Evolutionary conservation across 1,140 invertebrate genomes (phyloP), one percentile per base, ranked within the genome.

Genomic region (Ganaspis sp.): DNA sequence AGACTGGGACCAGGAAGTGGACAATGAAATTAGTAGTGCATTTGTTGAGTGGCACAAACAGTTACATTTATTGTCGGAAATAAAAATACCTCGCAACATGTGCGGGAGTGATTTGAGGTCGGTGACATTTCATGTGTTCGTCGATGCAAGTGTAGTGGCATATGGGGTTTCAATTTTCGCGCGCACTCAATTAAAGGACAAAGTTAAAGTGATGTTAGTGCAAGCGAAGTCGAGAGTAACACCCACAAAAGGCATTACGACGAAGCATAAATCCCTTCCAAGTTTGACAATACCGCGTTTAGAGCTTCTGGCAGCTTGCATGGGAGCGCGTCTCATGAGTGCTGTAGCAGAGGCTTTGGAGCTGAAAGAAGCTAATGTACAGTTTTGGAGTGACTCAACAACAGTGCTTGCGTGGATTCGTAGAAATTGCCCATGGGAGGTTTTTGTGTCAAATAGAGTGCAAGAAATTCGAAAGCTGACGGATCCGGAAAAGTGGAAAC

Each of bases 1-100:
- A 69, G 72, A 45, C 15, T 89, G 86, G 85, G 84, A 89, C 79
- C 70, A 70, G 15, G 70, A 74, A 74, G 72, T 77, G 12, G 40
- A 64, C 23, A 45, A 58, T 9, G 40, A 40, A 19, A 71, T 23
- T 53, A 69, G 26, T 19, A 19, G 5, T 11, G 19, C 0, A 54
- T 77, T 38, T 81, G 53, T 75, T 26, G 70, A 84, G 37, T 78
- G 49, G 72, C 77, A 75, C 77, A 79, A 83, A 77, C 37, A 76
- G 38, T 26, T 74, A 17, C 54, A 15, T 9, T 12, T 38, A 21
- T 69, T 74, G n/a, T 69, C 15, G 9, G 19, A 74, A 69, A 19
- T 74, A 29, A 54, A 74, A 74, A 69, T 74, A 15, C 34, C 58
- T 8, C 17, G 38, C 4, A 71, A 42, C 19, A 53, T 72, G n/a